Conservation (phyloP, 2,888 invertebrate genomes). For the Imbricaverruca yamaguchii region DNA sequence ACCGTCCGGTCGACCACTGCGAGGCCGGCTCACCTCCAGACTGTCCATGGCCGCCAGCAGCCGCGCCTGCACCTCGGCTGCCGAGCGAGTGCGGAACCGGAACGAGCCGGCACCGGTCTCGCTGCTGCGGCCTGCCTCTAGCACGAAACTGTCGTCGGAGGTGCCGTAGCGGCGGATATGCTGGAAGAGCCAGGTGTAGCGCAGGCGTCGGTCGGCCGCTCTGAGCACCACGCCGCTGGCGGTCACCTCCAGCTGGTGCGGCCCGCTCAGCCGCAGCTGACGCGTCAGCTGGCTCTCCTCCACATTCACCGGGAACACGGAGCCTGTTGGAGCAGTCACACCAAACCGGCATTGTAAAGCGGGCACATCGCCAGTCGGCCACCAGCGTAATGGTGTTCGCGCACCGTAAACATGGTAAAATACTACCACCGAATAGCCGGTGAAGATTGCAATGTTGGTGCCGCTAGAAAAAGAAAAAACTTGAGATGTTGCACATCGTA, state of each 20-base stretch:
- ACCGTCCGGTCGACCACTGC: not conserved
- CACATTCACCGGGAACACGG: not conserved
- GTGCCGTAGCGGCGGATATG: conserved; percentile 4
- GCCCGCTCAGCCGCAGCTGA: not conserved
- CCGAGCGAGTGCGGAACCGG: not conserved
- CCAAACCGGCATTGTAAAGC: no score
- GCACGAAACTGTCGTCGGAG: not conserved
- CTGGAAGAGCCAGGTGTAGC: not conserved
- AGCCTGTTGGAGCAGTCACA: not conserved
- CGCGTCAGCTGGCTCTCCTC: not conserved
- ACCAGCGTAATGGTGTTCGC: no score
- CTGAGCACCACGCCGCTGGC: not conserved
- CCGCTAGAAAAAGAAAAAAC: no score
- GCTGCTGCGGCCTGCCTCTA: conserved; percentile 14
- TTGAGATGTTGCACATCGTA: no score
- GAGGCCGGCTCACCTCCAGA: not conserved
- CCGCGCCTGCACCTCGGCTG: not conserved
- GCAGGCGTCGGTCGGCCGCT: not conserved
- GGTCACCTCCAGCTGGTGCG: not conserved
- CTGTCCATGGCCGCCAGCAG: not conserved
- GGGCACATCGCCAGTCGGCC: no score
- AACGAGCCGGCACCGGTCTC: not conserved
- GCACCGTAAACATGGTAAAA: no score
- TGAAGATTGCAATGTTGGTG: no score
- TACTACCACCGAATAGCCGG: no score